Evolutionary conservation across 2,113 vertebrate species (phyloP).

Genomic region (Sisor rabdophorus): DNA sequence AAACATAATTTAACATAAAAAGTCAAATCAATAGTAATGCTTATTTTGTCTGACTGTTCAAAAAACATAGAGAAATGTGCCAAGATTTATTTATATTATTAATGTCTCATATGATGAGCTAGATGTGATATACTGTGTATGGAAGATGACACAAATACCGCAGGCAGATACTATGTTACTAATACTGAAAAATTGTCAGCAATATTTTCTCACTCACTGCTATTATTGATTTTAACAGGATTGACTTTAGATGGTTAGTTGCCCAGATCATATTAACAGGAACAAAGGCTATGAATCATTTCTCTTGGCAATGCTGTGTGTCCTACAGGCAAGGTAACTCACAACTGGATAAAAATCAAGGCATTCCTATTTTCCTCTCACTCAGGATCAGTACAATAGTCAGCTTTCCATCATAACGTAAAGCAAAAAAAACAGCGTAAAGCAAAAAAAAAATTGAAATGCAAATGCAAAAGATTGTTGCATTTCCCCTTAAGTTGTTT

Average conservation of each 20-base stretch:
- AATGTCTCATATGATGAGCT: neutral
- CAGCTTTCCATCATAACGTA: too few species aligned
- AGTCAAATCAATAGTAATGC: neutral
- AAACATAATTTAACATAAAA: too few species aligned
- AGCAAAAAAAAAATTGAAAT: too few species aligned
- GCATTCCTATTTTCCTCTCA: neutral
- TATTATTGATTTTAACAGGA: slow-evolving; percentile 36
- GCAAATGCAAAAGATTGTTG: too few species aligned
- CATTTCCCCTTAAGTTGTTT: too few species aligned
- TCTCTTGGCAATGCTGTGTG: slow-evolving; percentile 23
- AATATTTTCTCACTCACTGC: slow-evolving; percentile 14
- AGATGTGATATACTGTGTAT: neutral
- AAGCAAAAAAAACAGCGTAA: too few species aligned
- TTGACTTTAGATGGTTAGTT: slow-evolving; percentile 29
- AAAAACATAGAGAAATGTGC: neutral
- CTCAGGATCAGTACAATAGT: neutral
- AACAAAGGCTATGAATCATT: slow-evolving; percentile 42
- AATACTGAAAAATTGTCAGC: slow-evolving; percentile 25
- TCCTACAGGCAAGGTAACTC: slow-evolving; percentile 35
- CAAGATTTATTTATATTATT: neutral
- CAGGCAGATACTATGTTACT: slow-evolving; percentile 5
- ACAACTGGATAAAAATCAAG: slow-evolving; percentile 17
- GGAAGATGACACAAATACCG: slow-evolving; percentile 1
- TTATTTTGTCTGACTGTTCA: neutral
- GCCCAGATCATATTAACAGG: slow-evolving; percentile 32